Percentiles rank a stretch among this genome's conserved stretches.
Conservation (phyloP, 2,797 vertebrate genomes). For the Champsocephalus esox region DNA sequence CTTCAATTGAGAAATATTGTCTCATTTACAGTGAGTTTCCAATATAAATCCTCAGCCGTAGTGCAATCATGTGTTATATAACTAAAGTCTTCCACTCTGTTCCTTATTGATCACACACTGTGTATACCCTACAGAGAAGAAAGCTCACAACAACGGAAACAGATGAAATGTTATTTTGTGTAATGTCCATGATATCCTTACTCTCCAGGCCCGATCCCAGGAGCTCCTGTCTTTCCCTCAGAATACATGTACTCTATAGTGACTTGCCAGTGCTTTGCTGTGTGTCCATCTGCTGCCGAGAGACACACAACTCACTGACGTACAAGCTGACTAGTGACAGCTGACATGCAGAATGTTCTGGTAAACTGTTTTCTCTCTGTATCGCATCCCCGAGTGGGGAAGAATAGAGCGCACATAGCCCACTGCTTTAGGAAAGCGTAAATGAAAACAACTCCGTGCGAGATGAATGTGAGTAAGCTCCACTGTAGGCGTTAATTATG, state of each 20-base stretch:
- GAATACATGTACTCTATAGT: conserved; percentile 24
- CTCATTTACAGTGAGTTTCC: not conserved
- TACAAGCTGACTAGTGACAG: conserved; percentile 21
- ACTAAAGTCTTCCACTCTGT: conserved; percentile 6
- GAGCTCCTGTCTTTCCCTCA: conserved; percentile 16
- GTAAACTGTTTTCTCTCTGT: not conserved
- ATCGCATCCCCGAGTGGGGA: not conserved
- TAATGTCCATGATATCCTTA: conserved; percentile 27
- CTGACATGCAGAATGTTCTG: conserved; percentile 23
- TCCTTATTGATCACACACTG: conserved; percentile 14
- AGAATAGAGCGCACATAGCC: not conserved
- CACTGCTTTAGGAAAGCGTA: conserved; percentile 19
- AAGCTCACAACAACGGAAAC: conserved; percentile 24
- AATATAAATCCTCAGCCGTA: conserved; percentile 9
- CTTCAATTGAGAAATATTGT: not conserved
- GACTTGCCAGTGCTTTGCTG: conserved; percentile 13
- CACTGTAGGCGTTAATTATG: conserved; percentile 57
- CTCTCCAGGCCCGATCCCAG: conserved; percentile 7
- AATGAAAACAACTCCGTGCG: conserved; percentile 36
- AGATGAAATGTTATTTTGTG: conserved; percentile 31
- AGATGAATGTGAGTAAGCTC: conserved; percentile 37
- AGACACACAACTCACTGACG: not conserved
- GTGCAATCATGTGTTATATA: conserved; percentile 34
- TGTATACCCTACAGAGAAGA: conserved; percentile 13
- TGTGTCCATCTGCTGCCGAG: conserved; percentile 15